These are phyloP conservation scores for Anomalospiza imberbis DNA, from an alignment of 2,797 vertebrate species.

Conservation along the genomic window DNA sequence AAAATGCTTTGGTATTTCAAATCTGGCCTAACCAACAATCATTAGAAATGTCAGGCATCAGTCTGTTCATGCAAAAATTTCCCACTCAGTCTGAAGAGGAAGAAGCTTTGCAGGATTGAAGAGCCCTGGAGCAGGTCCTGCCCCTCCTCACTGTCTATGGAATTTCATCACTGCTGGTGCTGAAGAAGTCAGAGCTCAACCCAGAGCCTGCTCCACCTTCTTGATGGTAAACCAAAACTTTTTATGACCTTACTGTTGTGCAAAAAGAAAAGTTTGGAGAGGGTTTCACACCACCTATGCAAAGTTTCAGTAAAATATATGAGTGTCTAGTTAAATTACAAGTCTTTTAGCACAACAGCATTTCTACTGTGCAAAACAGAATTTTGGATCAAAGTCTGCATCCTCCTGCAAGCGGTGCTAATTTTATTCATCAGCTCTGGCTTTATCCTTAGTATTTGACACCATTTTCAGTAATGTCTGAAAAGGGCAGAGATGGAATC, in stretches of 20 bases:
- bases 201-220: neutral
- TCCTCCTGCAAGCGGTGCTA: neutral
- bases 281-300: neutral
- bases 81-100: neutral
- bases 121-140: neutral
- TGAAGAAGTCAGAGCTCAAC: neutral
- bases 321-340: neutral
- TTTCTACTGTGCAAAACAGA: neutral
- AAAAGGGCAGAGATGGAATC: neutral
- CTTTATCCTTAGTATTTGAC: neutral
- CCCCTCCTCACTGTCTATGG: neutral
- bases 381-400: neutral
- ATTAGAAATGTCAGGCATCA: neutral
- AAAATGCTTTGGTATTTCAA: neutral
- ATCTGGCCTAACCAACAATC: neutral
- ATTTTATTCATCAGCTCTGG: neutral
- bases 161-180: neutral
- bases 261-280: neutral
- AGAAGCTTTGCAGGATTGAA: neutral
- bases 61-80: neutral
- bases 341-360: neutral
- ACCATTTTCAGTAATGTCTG: neutral
- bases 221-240: neutral
- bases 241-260: neutral
- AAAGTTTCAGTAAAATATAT: neutral